Percentiles rank a stretch among this genome's conserved stretches.
Conservation (phyloP, 2,113 vertebrate species). For the Dendropsophus ebraccatus region DNA sequence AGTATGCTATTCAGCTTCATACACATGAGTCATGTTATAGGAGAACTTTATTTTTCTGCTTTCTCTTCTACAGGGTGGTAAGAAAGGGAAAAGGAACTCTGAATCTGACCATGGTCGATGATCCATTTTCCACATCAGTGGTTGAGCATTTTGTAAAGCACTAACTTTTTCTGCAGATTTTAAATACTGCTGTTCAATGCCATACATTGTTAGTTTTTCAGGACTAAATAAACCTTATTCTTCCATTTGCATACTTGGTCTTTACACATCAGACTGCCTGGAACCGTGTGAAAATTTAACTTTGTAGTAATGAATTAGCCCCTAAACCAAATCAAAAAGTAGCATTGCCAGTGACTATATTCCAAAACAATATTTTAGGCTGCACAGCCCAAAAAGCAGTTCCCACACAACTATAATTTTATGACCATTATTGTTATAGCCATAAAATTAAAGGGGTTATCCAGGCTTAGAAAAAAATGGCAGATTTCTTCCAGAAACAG, state of each 20-base stretch:
- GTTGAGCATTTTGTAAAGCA: constrained; percentile 71
- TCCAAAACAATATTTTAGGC: too few species aligned
- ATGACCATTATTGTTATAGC: too few species aligned
- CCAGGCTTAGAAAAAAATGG: too few species aligned
- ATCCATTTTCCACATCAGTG: constrained; percentile 63
- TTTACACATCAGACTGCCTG: constrained; percentile 5
- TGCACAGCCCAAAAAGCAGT: too few species aligned
- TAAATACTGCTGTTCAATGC: constrained; percentile 66
- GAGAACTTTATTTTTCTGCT: not conserved
- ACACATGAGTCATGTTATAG: not conserved
- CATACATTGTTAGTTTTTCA: constrained; percentile 71
- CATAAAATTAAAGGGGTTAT: too few species aligned
- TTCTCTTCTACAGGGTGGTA: constrained; percentile 77
- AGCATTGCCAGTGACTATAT: not conserved
- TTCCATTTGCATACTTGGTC: constrained; percentile 72
- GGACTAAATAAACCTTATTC: constrained; percentile 79
- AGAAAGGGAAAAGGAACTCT: constrained; percentile 83
- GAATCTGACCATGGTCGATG: constrained; percentile 83
- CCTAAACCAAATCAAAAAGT: not conserved
- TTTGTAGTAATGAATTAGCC: not conserved
- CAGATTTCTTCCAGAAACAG: too few species aligned
- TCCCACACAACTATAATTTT: too few species aligned
- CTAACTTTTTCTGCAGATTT: constrained; percentile 65
- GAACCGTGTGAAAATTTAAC: not conserved
- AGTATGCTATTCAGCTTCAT: not conserved